Evolutionary conservation across 2,888 invertebrate species (phyloP).

Genomic region (Anagyrus pseudococci): DNA sequence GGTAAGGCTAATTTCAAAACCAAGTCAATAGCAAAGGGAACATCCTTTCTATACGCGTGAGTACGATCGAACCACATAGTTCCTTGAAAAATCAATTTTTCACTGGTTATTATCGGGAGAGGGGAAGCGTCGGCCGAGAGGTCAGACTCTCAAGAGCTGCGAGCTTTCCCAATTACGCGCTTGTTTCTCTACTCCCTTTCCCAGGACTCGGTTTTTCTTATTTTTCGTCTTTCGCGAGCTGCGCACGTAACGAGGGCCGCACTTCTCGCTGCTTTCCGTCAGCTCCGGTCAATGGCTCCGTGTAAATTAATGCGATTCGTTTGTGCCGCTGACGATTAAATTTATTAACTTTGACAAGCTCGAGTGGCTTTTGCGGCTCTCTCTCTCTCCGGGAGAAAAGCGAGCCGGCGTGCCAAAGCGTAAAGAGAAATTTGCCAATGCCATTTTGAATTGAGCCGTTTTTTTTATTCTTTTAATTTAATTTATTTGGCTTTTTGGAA

Average conservation of each 20-base stretch:
- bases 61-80: not conserved
- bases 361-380: not conserved
- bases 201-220: not conserved
- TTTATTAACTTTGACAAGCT: slow-evolving; percentile 10
- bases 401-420: no score
- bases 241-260: not conserved
- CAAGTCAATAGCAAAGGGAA: not conserved
- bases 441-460: no score
- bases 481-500: no score
- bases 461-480: no score
- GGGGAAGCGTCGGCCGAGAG: not conserved
- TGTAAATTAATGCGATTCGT: slow-evolving; percentile 10
- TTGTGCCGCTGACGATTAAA: not conserved
- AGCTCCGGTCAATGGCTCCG: not conserved
- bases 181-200: not conserved
- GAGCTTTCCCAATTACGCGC: slow-evolving; percentile 28
- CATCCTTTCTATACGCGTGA: not conserved
- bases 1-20: slow-evolving; percentile 41
- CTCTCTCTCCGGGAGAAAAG: no score
- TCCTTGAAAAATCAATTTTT: slow-evolving; percentile 1
- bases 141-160: slow-evolving; percentile 16
- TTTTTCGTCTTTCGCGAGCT: not conserved
- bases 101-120: not conserved
- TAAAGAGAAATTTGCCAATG: no score
- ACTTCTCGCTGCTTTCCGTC: not conserved